Conservation (phyloP, 2,888 invertebrate species). For the Patella pellucida region DNA sequence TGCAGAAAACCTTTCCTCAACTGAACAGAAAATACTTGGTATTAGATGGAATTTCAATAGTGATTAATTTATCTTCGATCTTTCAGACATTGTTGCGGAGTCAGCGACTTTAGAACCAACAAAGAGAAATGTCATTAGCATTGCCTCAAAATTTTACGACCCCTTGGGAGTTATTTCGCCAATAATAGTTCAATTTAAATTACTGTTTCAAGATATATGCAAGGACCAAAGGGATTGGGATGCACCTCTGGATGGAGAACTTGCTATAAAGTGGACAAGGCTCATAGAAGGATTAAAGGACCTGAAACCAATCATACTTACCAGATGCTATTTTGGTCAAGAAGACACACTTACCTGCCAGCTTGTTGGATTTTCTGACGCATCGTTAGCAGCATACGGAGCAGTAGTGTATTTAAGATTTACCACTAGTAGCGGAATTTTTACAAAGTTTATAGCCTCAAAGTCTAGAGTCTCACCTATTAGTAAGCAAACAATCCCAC, state of each 20-base stretch:
- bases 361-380: constrained; percentile 8
- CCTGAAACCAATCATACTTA: background rate
- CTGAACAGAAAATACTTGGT: constrained; percentile 1
- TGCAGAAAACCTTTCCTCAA: background rate
- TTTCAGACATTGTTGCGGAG: background rate
- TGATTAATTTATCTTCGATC: background rate
- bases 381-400: background rate
- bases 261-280: background rate
- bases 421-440: background rate
- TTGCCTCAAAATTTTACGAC: constrained; percentile 6
- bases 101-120: background rate
- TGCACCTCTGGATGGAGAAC: background rate
- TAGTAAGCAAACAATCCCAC: background rate
- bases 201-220: background rate
- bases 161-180: background rate
- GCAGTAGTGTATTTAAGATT: background rate
- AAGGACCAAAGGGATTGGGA: background rate
- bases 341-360: background rate
- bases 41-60: background rate
- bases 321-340: background rate
- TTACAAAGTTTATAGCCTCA: background rate
- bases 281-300: background rate
- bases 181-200: background rate
- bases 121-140: background rate
- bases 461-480: background rate